Conservation (phyloP, 2,113 vertebrate species). For the Melanostigma gelatinosum region DNA sequence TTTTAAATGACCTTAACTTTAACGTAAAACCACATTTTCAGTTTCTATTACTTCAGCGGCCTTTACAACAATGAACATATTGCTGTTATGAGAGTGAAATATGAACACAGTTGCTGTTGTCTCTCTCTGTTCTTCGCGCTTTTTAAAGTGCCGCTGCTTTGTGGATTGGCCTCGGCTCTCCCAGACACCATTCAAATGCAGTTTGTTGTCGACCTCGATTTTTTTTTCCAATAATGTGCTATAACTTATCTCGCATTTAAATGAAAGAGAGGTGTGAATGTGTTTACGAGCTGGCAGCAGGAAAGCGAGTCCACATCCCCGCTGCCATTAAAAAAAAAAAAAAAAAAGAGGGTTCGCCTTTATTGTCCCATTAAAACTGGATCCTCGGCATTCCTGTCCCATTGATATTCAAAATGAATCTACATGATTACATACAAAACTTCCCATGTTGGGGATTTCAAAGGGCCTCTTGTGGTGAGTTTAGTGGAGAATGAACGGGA, state of each 20-base stretch:
- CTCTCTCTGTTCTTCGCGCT: slow-evolving; percentile 7
- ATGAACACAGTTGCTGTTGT: slow-evolving; percentile 6
- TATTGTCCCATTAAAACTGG: slow-evolving; percentile 80
- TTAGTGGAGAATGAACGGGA: slow-evolving; percentile 42
- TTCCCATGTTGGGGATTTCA: slow-evolving; percentile 63
- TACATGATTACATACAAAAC: slow-evolving; percentile 73
- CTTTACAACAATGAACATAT: background rate
- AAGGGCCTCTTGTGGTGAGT: slow-evolving; percentile 42
- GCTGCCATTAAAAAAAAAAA: slow-evolving; percentile 48
- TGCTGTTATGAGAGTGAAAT: background rate
- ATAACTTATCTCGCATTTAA: slow-evolving; percentile 83
- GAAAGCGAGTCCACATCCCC: slow-evolving; percentile 66
- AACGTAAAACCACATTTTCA: background rate
- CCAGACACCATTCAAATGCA: slow-evolving; percentile 85
- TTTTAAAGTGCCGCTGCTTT: slow-evolving; percentile 66
- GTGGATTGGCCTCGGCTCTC: slow-evolving; percentile 79
- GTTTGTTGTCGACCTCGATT: slow-evolving; percentile 71
- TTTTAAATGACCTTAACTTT: background rate
- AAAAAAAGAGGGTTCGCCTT: slow-evolving; percentile 65
- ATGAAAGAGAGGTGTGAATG: slow-evolving; percentile 84
- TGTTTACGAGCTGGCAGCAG: slow-evolving; percentile 77
- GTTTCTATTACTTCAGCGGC: background rate
- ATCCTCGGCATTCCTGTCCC: slow-evolving; percentile 70
- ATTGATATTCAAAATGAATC: slow-evolving; percentile 74
- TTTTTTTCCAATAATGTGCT: slow-evolving; percentile 78